Evolutionary conservation across 1,140 invertebrate species (phyloP), one percentile per base, ranked within the genome.

Genomic region (Drosophila kanapiae): DNA sequence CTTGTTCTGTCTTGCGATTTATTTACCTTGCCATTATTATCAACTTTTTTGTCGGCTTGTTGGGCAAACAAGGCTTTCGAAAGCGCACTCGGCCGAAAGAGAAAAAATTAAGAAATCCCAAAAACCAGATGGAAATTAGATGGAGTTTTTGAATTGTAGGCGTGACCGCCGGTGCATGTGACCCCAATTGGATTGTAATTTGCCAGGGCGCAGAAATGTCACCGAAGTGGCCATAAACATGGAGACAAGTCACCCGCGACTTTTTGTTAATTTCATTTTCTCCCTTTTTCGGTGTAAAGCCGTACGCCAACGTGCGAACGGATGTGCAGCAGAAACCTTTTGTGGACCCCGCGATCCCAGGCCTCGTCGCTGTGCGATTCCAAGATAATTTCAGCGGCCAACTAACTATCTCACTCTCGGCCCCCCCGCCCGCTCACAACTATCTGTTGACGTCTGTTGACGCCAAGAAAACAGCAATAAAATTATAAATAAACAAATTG

Each of bases 11-110:
- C 70, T 51, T 7, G 57, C 56, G 38, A 67, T 45, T 45, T 82
- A 58, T 80, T 77, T 70, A 54, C 81, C 64, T 90, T 85, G 85
- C 85, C 85, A 90, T 82, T 85, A 90, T 82, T 90, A 90, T 79
- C 40, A 79, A 72, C 68, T 60, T 63, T 75, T 68, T 63, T 69
- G 63, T n/a, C 31, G 48, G 72, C 81, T 82, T 78, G 75, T 90
- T 88, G 68, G 67, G 63, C 75, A 90, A 81, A 88, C 68, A 81
- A 86, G 69, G 71, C 65, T 69, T 51, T 80, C 57, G 49, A 72
- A 63, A 68, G 77, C 63, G 37, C 77, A 42, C 63, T 58, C 64
- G 51, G 67, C 58, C 75, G 75, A 75, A 75, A 42, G 29, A 49
- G n/a, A 71, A 47, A 70, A 70, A 68, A 67, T 65, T 38, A 47